A percentile compares a stretch with the other conserved stretches of the same genome.
These are phyloP conservation scores for Synanceia verrucosa DNA, from an alignment of 2,797 vertebrate species.

Conservation along the genomic window DNA sequence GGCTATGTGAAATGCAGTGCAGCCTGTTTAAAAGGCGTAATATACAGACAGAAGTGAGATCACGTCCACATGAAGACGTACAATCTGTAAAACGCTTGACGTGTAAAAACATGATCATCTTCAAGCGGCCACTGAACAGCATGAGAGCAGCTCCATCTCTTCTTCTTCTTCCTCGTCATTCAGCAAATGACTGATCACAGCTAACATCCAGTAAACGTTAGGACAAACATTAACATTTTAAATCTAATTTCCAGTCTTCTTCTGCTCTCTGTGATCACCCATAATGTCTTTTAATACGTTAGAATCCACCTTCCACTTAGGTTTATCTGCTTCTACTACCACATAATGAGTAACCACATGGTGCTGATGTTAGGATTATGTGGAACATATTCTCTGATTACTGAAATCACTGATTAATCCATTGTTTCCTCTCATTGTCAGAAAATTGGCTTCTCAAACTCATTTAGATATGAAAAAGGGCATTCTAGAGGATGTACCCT, in stretches of 20 bases:
- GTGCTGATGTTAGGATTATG: too few species aligned
- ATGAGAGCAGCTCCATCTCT: not conserved
- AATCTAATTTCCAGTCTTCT: not conserved
- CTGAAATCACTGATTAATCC: too few species aligned
- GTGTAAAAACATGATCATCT: too few species aligned
- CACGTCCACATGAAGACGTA: slow-evolving; percentile 28
- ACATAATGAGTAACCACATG: too few species aligned
- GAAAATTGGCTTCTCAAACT: too few species aligned
- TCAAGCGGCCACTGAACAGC: not conserved
- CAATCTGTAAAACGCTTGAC: not conserved
- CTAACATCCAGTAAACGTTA: not conserved
- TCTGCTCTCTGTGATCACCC: not conserved
- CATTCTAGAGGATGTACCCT: too few species aligned
- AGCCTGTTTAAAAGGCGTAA: not conserved
- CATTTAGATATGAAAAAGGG: too few species aligned
- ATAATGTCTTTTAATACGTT: accelerated
- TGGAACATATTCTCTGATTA: too few species aligned
- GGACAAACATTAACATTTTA: not conserved
- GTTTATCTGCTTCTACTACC: too few species aligned
- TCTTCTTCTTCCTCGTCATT: not conserved
- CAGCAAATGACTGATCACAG: not conserved
- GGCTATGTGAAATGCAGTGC: slow-evolving; percentile 15
- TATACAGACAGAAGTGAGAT: not conserved
- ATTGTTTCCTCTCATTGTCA: not conserved
- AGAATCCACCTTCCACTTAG: not conserved